Evolutionary conservation across 2,797 vertebrate genomes (phyloP), one percentile per base, ranked within the genome.

Genomic region (Molossus molossus): DNA sequence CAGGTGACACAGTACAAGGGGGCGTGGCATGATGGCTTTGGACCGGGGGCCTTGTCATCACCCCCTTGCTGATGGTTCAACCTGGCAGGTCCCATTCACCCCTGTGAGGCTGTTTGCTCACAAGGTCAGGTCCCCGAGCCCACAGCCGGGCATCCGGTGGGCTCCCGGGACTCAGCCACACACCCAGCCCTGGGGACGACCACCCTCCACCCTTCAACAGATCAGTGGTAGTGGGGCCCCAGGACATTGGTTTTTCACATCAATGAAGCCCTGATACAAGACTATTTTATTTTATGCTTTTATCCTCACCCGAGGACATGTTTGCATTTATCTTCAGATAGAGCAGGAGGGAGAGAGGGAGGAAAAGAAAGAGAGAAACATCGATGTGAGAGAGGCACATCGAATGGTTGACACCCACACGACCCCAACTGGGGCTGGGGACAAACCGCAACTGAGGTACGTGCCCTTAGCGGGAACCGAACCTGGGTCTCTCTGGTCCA

Each of bases 81-180:
- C 12, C 37, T 60, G 29, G 18, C 23, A 25, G 5, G 1, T 25
- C 81, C 80, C 27, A 6, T 3, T 17, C 15, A 62, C 0, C 18
- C 40, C 29, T 57, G 40, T 8, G 77, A 40, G 9, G 17, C 70
- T 8, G 10, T 21, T 5, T 20, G 7, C 60, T 23, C 62, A 1
- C 21, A 29, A 25, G 0, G 2, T 17, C 17, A 11, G 79, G 64
- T 37, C 15, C 18, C 23, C 53, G 12, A 33, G 60, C 29, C 58
- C 4, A 0, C 5, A 50, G 48, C 62, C 0, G 4, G 12, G 8
- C 5, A 2, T 0, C 3, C 0, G 0, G 5, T 1, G 40, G 62
- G 18, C 81, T 72, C 64, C 20, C 2, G 0, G 20, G 29, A 50
- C 21, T 20, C 6, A 1, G 27, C 21, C 9, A 2, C 2, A 37